phyloP scores from a whole-genome alignment of 2,797 vertebrate genomes.

The Aselliscus stoliczkanus region DNA sequence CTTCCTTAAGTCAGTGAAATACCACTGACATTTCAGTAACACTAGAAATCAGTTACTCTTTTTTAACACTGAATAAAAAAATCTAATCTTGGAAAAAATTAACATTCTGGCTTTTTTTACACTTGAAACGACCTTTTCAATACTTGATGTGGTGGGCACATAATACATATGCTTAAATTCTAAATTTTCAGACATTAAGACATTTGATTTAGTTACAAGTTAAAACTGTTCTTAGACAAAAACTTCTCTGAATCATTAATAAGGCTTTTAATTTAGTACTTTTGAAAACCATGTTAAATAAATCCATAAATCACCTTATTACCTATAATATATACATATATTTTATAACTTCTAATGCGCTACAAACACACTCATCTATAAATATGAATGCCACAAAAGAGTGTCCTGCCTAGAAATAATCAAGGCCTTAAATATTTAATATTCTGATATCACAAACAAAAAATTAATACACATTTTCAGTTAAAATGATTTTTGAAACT shows the following conservation, averaged over 20 bases:
- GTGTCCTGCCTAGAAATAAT: not conserved
- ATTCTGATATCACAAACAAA: not conserved
- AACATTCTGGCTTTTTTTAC: not conserved
- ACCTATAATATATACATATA: not conserved
- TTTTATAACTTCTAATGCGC: not conserved
- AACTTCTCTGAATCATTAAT: not conserved
- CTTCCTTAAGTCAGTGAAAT: not conserved
- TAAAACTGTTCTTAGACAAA: not conserved
- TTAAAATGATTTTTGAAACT: slow-evolving; percentile 7
- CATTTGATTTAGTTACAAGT: not conserved
- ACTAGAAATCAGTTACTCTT: slow-evolving; percentile 4
- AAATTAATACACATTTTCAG: not conserved
- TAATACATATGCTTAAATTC: not conserved
- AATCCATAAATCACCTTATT: not conserved
- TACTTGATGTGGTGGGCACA: not conserved
- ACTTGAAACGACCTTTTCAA: not conserved
- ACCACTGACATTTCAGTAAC: not conserved
- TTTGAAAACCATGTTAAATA: not conserved
- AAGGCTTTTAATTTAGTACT: not conserved
- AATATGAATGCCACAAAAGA: not conserved
- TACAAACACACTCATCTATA: not conserved
- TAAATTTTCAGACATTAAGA: not conserved
- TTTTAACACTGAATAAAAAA: slow-evolving; percentile 20
- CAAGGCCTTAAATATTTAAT: not conserved
- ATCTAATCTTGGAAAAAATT: not conserved